Evolutionary conservation across 2,113 vertebrate genomes (phyloP), one percentile per base, ranked within the genome.

Genomic region (Chinchilla lanigera): DNA sequence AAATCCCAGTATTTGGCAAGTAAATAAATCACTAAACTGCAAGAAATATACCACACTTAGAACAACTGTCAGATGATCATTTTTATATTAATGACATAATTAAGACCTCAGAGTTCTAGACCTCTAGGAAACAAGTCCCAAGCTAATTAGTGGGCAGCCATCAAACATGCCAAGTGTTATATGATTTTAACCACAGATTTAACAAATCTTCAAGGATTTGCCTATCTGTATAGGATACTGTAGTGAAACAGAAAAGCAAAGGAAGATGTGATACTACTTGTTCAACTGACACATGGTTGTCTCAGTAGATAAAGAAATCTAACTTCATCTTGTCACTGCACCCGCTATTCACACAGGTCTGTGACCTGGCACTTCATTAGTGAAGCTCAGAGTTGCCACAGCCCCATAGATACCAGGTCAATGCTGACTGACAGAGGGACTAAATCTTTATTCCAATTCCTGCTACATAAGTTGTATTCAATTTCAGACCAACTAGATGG

Each of bases 181-280:
- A 38, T 61, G 65, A 90, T 41, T 41, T 92, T 67, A 38, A 61
- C 65, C 80, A 56, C 0, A 38, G 35, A 96, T 41, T 71, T 90
- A 96, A 78, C 33, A 91, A 90, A 94, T 89, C 50, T 75, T 93
- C 87, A 60, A 5, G 77, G 67, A 82, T 81, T 85, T 93, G 28
- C 24, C 73, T 86, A 75, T 90, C 54, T 78, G 26, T 86, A 88
- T 28, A 95, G 35, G n/a, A 78, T 13, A 44, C 33, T 83, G 41
- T 85, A 90, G 5, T 80, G 33, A 82, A 92, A 96, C 17, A 89
- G 86, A 82, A 90, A 63, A 96, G 30, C 67, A 91, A 89, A 38
- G 5, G 14, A 92, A 95, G 56, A 85, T 61, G n/a, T 93, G 56
- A 69, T 80, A 75, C 82, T 60, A 58, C 28, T 60, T 67, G 22